A percentile compares a stretch with the other conserved stretches of the same genome.
These are phyloP conservation scores for Timandra comae DNA, from an alignment of 2,888 invertebrate genomes.

Conservation along the genomic window DNA sequence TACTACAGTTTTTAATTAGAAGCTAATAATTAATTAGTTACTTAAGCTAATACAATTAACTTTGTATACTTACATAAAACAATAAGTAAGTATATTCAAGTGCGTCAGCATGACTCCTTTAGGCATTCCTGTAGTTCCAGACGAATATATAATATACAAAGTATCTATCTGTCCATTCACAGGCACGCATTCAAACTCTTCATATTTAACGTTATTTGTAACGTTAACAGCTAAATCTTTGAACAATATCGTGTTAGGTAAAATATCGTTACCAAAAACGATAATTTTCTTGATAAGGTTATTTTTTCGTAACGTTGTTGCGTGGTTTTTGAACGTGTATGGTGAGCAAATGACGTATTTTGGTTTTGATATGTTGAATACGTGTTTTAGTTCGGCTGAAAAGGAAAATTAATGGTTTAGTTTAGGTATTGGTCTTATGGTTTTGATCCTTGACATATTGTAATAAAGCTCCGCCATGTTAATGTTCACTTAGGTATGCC, in stretches of 20 bases:
- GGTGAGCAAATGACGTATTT: slow-evolving; percentile 47
- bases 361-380: slow-evolving; percentile 46
- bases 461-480: too few relatives aligned
- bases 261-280: slow-evolving; percentile 36
- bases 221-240: slow-evolving; percentile 33
- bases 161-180: slow-evolving; percentile 42
- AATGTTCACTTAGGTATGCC: too few relatives aligned
- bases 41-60: too few relatives aligned
- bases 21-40: too few relatives aligned
- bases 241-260: slow-evolving; percentile 28
- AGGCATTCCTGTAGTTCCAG: slow-evolving; percentile 59
- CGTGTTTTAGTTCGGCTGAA: slow-evolving; percentile 53
- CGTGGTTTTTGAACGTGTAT: slow-evolving; percentile 33
- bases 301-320: slow-evolving; percentile 21
- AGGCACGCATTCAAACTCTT: slow-evolving; percentile 38
- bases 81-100: slow-evolving; percentile 34
- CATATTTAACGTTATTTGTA: slow-evolving; percentile 31
- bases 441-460: too few relatives aligned
- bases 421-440: not conserved
- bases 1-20: too few relatives aligned
- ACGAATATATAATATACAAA: slow-evolving; percentile 50
- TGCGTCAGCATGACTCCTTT: slow-evolving; percentile 61
- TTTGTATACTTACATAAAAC: slow-evolving; percentile 38
- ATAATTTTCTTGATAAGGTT: slow-evolving; percentile 37
- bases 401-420: slow-evolving; percentile 7